Evolutionary conservation across 2,888 invertebrate genomes (phyloP).

Genomic region (Epinotia ramella): DNA sequence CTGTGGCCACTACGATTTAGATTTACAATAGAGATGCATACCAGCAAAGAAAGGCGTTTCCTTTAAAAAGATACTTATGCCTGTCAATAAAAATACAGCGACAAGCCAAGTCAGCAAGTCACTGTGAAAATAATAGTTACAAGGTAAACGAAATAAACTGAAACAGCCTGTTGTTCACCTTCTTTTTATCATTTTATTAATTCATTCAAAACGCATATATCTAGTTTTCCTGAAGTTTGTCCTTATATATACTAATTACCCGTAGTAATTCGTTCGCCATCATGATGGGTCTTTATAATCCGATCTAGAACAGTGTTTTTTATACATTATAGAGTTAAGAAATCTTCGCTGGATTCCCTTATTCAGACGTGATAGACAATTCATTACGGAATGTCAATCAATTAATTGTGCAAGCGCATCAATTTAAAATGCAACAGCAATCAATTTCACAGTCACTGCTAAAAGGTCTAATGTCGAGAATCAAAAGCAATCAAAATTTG

Average conservation of each 20-base stretch:
- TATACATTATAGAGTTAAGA: background rate
- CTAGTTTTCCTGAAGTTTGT: background rate
- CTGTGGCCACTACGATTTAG: constrained; percentile 24
- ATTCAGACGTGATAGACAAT: constrained; percentile 21
- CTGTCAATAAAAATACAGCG: background rate
- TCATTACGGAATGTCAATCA: constrained; percentile 16
- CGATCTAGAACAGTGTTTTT: background rate
- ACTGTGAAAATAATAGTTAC: no score
- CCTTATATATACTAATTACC: background rate
- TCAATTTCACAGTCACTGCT: background rate
- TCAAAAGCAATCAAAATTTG: background rate
- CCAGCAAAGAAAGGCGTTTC: background rate
- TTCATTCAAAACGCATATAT: no score
- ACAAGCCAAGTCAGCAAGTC: no score
- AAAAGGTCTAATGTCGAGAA: background rate
- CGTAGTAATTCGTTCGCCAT: background rate
- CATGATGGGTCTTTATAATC: background rate
- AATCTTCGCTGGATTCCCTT: constrained; percentile 11
- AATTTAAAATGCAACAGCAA: constrained; percentile 22
- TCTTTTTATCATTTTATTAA: background rate
- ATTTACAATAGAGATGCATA: constrained; percentile 23
- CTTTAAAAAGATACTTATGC: background rate
- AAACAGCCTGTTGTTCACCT: no score
- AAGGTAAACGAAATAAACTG: no score
- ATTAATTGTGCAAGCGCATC: constrained; percentile 13